A percentile compares a stretch with the other conserved stretches of the same genome.
Conservation (phyloP, 1,140 invertebrate genomes). For the Brachionus calyciflorus region DNA sequence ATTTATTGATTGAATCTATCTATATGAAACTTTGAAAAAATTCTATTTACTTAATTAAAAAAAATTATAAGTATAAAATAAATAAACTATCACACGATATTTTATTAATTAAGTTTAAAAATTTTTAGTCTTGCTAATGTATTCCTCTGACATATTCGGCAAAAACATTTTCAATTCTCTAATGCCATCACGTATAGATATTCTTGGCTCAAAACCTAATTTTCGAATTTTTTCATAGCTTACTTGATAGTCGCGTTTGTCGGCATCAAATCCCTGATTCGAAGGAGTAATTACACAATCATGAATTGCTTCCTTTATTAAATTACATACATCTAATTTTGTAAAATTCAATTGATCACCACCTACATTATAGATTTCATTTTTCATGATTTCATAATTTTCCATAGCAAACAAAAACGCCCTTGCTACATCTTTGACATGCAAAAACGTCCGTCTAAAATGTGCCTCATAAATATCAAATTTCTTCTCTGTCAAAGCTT, state of each 20-base stretch:
- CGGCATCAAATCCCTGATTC: constrained; percentile 31
- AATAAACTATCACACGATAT: too few species aligned
- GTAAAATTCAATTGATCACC: constrained; percentile 52
- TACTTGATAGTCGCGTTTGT: constrained; percentile 51
- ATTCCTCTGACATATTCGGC: constrained; percentile 49
- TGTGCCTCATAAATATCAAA: constrained; percentile 50
- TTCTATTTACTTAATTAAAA: too few species aligned
- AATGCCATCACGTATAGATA: constrained; percentile 51
- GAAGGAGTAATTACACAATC: constrained; percentile 35
- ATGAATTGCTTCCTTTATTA: constrained; percentile 49
- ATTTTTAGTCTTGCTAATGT: constrained; percentile 50
- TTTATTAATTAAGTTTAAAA: too few species aligned
- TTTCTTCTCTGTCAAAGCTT: constrained; percentile 47
- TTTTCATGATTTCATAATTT: constrained; percentile 50
- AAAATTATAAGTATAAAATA: too few species aligned
- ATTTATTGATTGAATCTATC: too few species aligned
- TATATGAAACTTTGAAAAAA: too few species aligned
- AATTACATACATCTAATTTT: constrained; percentile 49
- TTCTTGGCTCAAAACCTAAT: constrained; percentile 50
- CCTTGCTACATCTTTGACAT: constrained; percentile 51
- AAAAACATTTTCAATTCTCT: constrained; percentile 50
- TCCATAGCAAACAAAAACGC: constrained; percentile 51
- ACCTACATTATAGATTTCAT: constrained; percentile 51
- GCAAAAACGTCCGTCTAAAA: constrained; percentile 52
- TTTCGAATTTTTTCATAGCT: constrained; percentile 52